Evolutionary conservation across 2,113 vertebrate species (phyloP), one percentile per base, ranked within the genome.

Genomic region (Limnothrissa miodon): DNA sequence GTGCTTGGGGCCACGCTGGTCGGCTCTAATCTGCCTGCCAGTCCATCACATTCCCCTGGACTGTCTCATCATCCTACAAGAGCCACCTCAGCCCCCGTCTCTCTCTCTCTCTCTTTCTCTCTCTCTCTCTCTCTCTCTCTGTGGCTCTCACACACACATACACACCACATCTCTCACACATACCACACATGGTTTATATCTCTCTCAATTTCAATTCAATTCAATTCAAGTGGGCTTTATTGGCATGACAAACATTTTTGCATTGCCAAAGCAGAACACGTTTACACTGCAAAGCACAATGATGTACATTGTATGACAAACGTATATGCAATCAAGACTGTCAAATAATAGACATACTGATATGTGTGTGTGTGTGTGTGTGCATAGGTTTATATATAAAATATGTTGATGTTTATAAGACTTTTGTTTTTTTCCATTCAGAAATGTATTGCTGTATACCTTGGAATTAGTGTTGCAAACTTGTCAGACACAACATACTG

Each of bases 1-100:
- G 89, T 87, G 89, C 91, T 93, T 92, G 90, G 86, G 88, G 89
- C 93, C 91, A 93, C 82, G 85, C 88, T 90, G 89, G 81, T 93
- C 90, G 89, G 89, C 81, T 90, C 89, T 92, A 93, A 93, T 94
- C 90, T 82, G 85, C 91, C 85, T 83, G 84, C 84, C 88, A 82
- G 83, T 87, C 85, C 87, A 84, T 83, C 59, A 86, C 86, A 84
- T 86, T 83, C 83, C 82, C 66, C 17, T 36, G 44, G 42, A 4
- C 39, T 83, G 81, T 36, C 36, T 81, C 45, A 85, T 59, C 39
- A 80, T 62, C 45, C 84, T 70, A 29, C 79, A 81, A 59, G 82
- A 85, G 81, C 79, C 51, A 66, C 36, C 33, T 74, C 66, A 74
- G 4, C 29, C 59, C n/a, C 56, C 56, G 25, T 48, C 53, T 56